Conservation (phyloP, 2,113 vertebrate species). For the Ivindomyrus marchei region DNA sequence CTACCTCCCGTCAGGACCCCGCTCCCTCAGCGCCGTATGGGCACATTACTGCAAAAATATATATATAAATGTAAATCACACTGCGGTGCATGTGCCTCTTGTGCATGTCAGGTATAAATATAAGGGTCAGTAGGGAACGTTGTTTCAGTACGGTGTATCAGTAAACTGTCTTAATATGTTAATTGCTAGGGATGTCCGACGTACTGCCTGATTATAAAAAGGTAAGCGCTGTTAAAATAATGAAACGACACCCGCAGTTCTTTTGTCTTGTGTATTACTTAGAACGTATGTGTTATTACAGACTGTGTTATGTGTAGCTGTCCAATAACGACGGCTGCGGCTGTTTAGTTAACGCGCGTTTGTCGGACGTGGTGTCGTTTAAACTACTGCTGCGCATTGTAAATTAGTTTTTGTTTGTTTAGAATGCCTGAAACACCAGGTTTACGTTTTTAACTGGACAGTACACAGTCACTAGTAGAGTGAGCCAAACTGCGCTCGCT, state of each 20-base stretch:
- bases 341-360: neutral
- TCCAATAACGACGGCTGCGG: neutral
- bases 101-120: neutral
- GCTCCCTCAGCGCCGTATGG: neutral
- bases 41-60: neutral
- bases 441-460: neutral
- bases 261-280: neutral
- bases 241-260: neutral
- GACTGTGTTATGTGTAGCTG: neutral
- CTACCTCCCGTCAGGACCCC: neutral
- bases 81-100: neutral
- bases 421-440: neutral
- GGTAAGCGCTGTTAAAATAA: neutral
- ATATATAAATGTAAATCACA: neutral
- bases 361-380: neutral
- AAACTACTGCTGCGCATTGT: neutral
- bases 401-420: neutral
- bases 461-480: neutral
- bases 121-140: neutral
- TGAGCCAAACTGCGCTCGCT: neutral
- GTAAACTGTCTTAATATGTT: neutral
- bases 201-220: conserved; percentile 19
- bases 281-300: neutral
- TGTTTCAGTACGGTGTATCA: neutral
- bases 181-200: neutral